A percentile compares a stretch with the other conserved stretches of the same genome.
These are phyloP conservation scores for Pachyramphus minor DNA, from an alignment of 2,113 vertebrate genomes.

Conservation along the genomic window DNA sequence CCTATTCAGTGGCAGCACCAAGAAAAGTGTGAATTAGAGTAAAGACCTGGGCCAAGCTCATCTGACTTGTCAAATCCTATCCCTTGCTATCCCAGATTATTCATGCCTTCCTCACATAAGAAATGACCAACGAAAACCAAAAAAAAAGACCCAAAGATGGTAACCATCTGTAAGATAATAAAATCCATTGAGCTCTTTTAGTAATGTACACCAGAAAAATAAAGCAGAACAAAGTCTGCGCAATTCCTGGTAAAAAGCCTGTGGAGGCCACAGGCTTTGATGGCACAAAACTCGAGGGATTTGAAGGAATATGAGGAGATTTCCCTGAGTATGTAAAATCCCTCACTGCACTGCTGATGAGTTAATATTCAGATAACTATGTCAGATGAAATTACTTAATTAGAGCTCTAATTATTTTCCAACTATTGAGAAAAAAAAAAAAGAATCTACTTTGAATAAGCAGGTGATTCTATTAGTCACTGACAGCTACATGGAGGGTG, in stretches of 20 bases:
- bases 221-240: neutral
- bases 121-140: neutral
- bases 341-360: neutral
- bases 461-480: slow-evolving; percentile 1
- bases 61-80: neutral
- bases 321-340: neutral
- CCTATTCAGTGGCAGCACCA: neutral
- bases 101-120: neutral
- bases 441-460: neutral
- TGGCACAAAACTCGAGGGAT: neutral
- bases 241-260: neutral
- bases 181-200: neutral
- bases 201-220: neutral
- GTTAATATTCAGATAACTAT: slow-evolving; percentile 27
- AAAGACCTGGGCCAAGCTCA: neutral
- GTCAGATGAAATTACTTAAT: slow-evolving; percentile 46
- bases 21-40: neutral
- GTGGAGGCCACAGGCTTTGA: neutral
- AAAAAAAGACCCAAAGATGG: neutral
- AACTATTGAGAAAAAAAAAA: neutral
- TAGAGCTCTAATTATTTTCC: slow-evolving; percentile 36
- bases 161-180: neutral
- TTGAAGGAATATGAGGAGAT: neutral
- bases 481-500: neutral
- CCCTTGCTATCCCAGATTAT: neutral